Conservation (phyloP, 2,113 vertebrate genomes). For the Physeter macrocephalus region DNA sequence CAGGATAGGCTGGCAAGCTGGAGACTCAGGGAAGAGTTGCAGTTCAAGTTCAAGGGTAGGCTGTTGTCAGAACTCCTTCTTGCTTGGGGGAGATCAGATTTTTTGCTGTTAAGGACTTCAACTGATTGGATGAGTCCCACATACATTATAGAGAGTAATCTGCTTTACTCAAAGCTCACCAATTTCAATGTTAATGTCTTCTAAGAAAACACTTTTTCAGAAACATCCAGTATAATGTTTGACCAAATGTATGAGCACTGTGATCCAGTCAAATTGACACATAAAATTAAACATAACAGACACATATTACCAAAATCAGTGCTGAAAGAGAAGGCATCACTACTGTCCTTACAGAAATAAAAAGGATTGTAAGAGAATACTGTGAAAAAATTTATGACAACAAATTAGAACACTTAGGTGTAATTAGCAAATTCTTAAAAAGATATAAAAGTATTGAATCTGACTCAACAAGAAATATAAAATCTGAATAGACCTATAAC, state of each 20-base stretch:
- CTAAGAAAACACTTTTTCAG: not conserved
- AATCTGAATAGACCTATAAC: not conserved
- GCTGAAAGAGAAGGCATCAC: not conserved
- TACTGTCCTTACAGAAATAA: not conserved
- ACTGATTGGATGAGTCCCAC: not conserved
- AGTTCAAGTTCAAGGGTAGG: not conserved
- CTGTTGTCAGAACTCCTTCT: not conserved
- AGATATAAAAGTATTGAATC: not conserved
- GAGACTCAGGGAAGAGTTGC: not conserved
- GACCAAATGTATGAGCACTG: not conserved
- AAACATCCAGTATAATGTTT: not conserved
- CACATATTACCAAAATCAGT: not conserved
- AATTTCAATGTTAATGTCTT: not conserved
- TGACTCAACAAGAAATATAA: not conserved
- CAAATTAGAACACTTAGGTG: not conserved
- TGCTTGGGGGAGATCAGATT: not conserved
- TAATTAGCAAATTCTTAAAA: not conserved
- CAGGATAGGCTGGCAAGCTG: not conserved
- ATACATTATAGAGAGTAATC: not conserved
- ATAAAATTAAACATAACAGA: not conserved
- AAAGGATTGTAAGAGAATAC: not conserved
- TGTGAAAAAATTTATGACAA: not conserved
- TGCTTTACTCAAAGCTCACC: not conserved
- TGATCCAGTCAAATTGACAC: not conserved
- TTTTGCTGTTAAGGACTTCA: not conserved